Evolutionary conservation across 2,797 vertebrate genomes (phyloP), one percentile per base, ranked within the genome.

Genomic region (Spinus pinus): DNA sequence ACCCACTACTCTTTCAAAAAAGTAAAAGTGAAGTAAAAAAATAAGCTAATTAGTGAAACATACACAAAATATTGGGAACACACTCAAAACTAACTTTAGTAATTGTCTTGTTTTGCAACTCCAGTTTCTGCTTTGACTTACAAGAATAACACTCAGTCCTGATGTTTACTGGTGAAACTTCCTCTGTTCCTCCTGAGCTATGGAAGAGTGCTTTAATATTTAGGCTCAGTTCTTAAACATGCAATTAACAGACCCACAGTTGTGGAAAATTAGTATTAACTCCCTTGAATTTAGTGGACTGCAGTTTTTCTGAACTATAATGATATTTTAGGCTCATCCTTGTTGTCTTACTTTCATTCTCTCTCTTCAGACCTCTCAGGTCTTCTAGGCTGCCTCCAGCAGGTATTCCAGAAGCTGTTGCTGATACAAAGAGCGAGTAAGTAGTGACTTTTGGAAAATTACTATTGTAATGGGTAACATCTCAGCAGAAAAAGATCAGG

Each of bases 331-430:
- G 1, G 0, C 28, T 89, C 20, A 13, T 57, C 33, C 33, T 37
- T 56, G 13, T 53, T 35, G 22, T 80, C 58, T 94, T 77, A 81
- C 16, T 50, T 70, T 58, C 47, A 22, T 84, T 24, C 87, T 97
- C 64, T 94, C 25, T 81, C 92, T 95, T 95, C 88, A 99, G 99
- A 66, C 98, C 99, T 69, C 95, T 98, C 58, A 92, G 98, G 67
- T 96, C 98, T 16, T 98, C 96, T 87, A 98, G 98, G 42, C 97
- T 97, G 23, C 56, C 97, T 47, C 98, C 98, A 22, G 58, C 96
- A 23, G 84, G 72, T 89, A 86, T 98, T 78, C 98, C 97, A 20
- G 61, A 97, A 31, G 88, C 81, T 90, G 92, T 97, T 81, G 67
- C 98, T 78, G 98, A 97, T 62, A 69, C 96, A 35, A 35, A 96